Conservation (phyloP, 64 coral and sea anemone species). For the Acropora yongei region DNA sequence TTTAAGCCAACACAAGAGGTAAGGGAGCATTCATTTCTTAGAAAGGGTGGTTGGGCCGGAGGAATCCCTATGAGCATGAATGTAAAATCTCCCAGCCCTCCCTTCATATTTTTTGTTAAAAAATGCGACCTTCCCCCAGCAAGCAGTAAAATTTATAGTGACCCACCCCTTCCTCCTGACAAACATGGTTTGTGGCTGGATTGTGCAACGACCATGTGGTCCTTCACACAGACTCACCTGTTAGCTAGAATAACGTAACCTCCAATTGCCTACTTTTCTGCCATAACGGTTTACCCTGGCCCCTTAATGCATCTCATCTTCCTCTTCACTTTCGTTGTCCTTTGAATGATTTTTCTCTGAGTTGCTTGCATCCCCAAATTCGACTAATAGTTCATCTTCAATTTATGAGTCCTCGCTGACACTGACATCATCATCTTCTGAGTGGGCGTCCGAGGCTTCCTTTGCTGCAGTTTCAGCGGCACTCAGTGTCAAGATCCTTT, state of each 20-base stretch:
- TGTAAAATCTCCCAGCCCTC: too few species aligned
- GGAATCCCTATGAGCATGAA: neutral
- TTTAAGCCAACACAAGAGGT: too few species aligned
- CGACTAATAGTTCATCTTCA: slow-evolving; percentile 26
- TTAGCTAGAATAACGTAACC: too few species aligned
- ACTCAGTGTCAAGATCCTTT: slow-evolving; percentile 44
- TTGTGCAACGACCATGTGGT: too few species aligned
- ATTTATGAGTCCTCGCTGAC: slow-evolving; percentile 10
- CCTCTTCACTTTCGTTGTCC: neutral
- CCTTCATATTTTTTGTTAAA: too few species aligned
- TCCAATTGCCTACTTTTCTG: too few species aligned
- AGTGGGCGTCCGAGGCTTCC: slow-evolving; percentile 33
- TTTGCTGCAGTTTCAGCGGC: slow-evolving; percentile 31
- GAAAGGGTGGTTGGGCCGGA: neutral
- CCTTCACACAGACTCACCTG: too few species aligned
- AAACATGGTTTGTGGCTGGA: too few species aligned
- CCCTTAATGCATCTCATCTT: neutral
- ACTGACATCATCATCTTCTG: slow-evolving; percentile 28
- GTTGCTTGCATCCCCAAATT: slow-evolving; percentile 26
- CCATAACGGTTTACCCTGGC: too few species aligned
- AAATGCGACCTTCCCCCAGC: too few species aligned
- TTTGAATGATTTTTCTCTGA: slow-evolving; percentile 13
- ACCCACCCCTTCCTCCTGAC: neutral
- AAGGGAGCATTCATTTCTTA: neutral
- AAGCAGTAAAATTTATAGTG: too few species aligned